phyloP scores from a whole-genome alignment of 1,140 invertebrate species.

The Drosophila prosaltans region DNA sequence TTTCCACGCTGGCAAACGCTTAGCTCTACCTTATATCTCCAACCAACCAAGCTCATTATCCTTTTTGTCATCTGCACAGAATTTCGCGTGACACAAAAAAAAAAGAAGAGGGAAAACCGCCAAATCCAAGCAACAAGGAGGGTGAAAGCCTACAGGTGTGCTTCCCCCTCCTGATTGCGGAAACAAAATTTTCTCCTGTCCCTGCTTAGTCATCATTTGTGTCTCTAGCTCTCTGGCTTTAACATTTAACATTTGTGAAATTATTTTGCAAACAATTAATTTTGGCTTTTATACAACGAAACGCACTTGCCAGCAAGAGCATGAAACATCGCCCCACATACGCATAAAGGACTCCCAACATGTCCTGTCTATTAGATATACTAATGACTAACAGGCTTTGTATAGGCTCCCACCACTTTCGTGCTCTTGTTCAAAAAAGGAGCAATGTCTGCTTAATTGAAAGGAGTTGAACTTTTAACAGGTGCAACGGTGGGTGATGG shows the following conservation, averaged over 20 bases:
- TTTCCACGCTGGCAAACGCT: conserved; percentile 53
- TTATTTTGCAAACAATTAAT: conserved; percentile 52
- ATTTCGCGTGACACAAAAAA: conserved; percentile 46
- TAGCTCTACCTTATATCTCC: conserved; percentile 16
- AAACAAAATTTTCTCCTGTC: conserved; percentile 39
- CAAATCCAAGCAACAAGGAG: not conserved
- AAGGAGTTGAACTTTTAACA: conserved; percentile 1
- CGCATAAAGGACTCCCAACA: conserved; percentile 21
- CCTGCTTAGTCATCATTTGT: not conserved
- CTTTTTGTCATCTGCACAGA: conserved; percentile 66
- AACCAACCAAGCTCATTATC: conserved; percentile 62
- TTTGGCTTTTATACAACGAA: conserved; percentile 32
- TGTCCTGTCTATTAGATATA: conserved; percentile 44
- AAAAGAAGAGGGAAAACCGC: conserved; percentile 28
- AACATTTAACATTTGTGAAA: conserved; percentile 5
- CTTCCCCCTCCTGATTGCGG: conserved; percentile 1
- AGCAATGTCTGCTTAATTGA: not conserved
- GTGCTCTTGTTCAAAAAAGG: conserved; percentile 2
- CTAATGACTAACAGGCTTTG: conserved; percentile 45
- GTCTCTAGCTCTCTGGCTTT: conserved; percentile 3
- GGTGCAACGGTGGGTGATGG: not conserved
- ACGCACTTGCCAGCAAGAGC: conserved; percentile 28
- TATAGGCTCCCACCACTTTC: not conserved
- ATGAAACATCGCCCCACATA: not conserved
- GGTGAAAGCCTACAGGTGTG: conserved; percentile 23